phyloP scores from a whole-genome alignment of 2,888 invertebrate species.

The Dicyrtoma fusca region DNA sequence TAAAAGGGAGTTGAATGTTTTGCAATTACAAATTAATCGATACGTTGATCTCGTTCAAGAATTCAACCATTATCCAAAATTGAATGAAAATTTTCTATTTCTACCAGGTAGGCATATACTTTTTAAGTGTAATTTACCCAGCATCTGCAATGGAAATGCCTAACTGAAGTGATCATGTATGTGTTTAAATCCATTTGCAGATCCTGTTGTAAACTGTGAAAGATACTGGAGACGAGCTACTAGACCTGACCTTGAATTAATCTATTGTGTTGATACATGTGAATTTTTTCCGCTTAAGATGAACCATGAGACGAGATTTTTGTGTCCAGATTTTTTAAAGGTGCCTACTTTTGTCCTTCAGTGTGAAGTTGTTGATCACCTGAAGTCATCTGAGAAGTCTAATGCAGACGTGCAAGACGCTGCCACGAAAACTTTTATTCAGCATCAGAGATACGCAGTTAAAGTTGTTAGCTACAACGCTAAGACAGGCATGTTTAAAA shows the following conservation, averaged over 20 bases:
- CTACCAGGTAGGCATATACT: constrained; percentile 1
- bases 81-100: constrained; percentile 2
- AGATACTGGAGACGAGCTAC: constrained; percentile 4
- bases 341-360: neutral
- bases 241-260: neutral
- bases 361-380: neutral
- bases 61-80: neutral
- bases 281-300: neutral
- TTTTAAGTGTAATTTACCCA: no score
- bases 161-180: neutral
- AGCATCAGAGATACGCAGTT: neutral
- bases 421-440: neutral
- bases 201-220: neutral
- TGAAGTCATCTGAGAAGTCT: no score
- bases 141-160: no score
- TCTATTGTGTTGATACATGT: constrained; percentile 17
- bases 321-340: constrained; percentile 15
- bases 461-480: neutral
- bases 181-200: neutral
- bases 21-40: constrained; percentile 10
- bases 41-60: constrained; percentile 10
- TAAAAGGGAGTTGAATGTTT: neutral
- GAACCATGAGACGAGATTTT: neutral
- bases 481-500: neutral
- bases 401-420: neutral